Base-by-base conservation (phyloP, 2,888 invertebrate species). In the Heliconius hortense region DNA sequence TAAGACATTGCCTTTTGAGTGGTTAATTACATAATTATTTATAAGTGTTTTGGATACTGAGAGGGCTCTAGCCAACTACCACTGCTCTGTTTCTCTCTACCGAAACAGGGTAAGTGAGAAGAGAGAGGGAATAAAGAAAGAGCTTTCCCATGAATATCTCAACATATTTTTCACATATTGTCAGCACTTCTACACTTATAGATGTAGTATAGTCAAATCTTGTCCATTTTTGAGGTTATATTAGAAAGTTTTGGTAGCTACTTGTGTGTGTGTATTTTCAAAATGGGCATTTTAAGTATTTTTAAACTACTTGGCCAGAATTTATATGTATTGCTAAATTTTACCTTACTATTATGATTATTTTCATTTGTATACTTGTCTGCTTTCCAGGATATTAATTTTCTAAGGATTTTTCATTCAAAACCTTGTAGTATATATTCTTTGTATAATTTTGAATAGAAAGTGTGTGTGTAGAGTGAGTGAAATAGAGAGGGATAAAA, bases 301-400 rank as follows among this genome's bases (percentile, higher is more conserved):
- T 2, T 53, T 7, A 2, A n/a, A 7, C 48, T 13, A 2, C 21
- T 48, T 48, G 21, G 5, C 5, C 2, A 48, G 4, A 18, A 15
- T 43, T 43, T 13, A 21, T 53, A 93, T 92, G 79, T 87, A 90
- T 66, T 81, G 75, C 79, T 80, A 79, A 80, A 80, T 81, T 79
- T 79, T 80, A 72, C 81, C 81, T 78, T 76, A 78, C 78, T 77
- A 80, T 3, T 4, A 53, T 53, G 21, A 53, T 18, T 21, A 53
- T 53, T 79, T 82, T 77, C 43, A 43, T 21, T 53, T 53, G 53
- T n/a, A 53, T 53, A 53, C n/a, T 68, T 53, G 69, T 56, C 31
- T 53, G 31, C 56, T 56, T 69, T 53, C 31, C 28, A 31, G 68
- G 0, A 56, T 56, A 69, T 69, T 69, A 69, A 31, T 69, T 56